Percentiles rank a stretch among this genome's conserved stretches.
Conservation (phyloP, 2,113 vertebrate species). For the Gymnocephalus cernua region DNA sequence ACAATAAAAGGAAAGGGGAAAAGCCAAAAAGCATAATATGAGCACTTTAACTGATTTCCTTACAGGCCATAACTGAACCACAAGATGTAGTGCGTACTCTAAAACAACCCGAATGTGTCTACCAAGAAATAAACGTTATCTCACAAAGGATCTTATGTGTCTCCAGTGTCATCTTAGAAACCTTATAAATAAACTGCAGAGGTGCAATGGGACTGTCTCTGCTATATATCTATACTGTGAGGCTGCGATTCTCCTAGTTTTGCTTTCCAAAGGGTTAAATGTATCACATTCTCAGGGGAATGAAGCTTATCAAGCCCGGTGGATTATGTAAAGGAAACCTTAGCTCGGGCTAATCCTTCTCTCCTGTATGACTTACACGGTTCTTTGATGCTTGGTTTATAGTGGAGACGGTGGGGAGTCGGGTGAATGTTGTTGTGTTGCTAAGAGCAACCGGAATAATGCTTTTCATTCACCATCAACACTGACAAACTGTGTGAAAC, state of each 20-base stretch:
- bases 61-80: not conserved
- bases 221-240: not conserved
- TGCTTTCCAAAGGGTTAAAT: slow-evolving; percentile 45
- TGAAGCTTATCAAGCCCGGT: slow-evolving; percentile 59
- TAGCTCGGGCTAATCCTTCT: slow-evolving; percentile 47
- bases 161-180: slow-evolving; percentile 1
- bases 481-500: not conserved
- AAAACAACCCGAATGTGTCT: not conserved
- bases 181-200: not conserved
- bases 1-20: too few relatives aligned
- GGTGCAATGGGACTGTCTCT: not conserved
- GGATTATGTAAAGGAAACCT: slow-evolving; percentile 67
- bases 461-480: not conserved
- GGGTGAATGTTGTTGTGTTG: slow-evolving; percentile 18
- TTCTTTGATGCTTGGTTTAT: slow-evolving; percentile 42
- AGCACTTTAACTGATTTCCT: not conserved
- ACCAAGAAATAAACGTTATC: not conserved
- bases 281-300: slow-evolving; percentile 49
- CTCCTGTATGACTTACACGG: slow-evolving; percentile 37
- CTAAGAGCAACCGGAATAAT: slow-evolving; percentile 7
- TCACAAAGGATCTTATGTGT: slow-evolving; percentile 7
- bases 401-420: slow-evolving; percentile 32
- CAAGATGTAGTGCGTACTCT: not conserved
- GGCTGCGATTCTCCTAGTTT: not conserved
- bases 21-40: too few relatives aligned